These are phyloP conservation scores for Zaprionus bogoriensis DNA, from an alignment of 2,888 invertebrate genomes.

Conservation along the genomic window DNA sequence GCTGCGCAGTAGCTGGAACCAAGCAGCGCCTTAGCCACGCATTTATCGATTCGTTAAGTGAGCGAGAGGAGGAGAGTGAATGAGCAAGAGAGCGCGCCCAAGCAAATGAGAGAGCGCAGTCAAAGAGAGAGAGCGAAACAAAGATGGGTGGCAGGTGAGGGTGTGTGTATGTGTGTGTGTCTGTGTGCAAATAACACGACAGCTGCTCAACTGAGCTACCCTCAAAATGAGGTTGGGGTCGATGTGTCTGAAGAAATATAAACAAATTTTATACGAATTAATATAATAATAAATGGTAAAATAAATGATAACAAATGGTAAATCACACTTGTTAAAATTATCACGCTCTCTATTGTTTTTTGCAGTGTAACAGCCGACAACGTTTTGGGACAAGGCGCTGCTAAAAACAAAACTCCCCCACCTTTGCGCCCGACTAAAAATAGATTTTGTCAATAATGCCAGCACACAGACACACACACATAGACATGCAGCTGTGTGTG, in stretches of 20 bases:
- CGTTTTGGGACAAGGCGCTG: slow-evolving; percentile 47
- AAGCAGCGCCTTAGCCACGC: slow-evolving; percentile 63
- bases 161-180: neutral
- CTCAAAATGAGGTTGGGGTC: slow-evolving; percentile 9
- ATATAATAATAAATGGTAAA: neutral
- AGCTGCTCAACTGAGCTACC: slow-evolving; percentile 31
- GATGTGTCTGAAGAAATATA: neutral
- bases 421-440: slow-evolving; percentile 54
- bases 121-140: neutral
- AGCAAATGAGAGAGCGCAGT: neutral
- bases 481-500: slow-evolving; percentile 8
- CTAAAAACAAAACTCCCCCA: slow-evolving; percentile 65
- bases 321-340: neutral
- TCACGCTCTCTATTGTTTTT: slow-evolving; percentile 19
- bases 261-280: neutral
- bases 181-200: slow-evolving; percentile 44
- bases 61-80: neutral
- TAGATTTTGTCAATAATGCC: slow-evolving; percentile 71
- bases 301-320: too few relatives aligned
- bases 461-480: slow-evolving; percentile 35
- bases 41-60: slow-evolving; percentile 62
- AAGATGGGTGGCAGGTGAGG: neutral
- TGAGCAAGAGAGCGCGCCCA: neutral
- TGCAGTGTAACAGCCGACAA: slow-evolving; percentile 49
- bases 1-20: slow-evolving; percentile 63